A percentile compares a stretch with the other conserved stretches of the same genome.
Conservation (phyloP, 1,140 invertebrate genomes). For the Drosophila trapezifrons region DNA sequence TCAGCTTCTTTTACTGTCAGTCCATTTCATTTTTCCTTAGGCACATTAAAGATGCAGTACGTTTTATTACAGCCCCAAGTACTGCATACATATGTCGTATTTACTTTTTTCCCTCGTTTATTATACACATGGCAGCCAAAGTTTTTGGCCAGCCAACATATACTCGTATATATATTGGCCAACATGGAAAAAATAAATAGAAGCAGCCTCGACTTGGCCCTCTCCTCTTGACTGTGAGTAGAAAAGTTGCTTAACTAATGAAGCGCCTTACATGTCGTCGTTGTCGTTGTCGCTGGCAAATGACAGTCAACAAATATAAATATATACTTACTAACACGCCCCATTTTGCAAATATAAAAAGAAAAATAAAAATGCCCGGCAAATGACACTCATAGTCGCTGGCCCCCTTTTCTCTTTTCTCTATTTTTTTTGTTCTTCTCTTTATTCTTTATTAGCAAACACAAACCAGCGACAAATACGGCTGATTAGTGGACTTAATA, state of each 20-base stretch:
- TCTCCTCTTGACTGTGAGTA: conserved; percentile 6
- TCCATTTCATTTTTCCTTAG: conserved; percentile 36
- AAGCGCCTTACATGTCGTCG: conserved; percentile 32
- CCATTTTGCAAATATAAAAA: conserved; percentile 34
- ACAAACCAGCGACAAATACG: background rate
- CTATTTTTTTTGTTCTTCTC: background rate
- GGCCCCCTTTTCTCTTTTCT: background rate
- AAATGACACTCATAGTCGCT: conserved; percentile 18
- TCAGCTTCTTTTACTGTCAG: conserved; percentile 38
- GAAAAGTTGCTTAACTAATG: conserved; percentile 48
- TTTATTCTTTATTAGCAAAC: conserved; percentile 11
- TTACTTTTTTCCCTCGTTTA: conserved; percentile 21
- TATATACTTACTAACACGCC: conserved; percentile 7
- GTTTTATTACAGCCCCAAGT: conserved; percentile 23
- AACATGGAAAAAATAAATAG: conserved; percentile 35
- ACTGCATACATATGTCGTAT: conserved; percentile 29
- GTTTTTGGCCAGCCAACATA: conserved; percentile 20
- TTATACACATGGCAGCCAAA: conserved; percentile 38
- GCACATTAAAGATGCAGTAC: conserved; percentile 45
- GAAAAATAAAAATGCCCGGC: conserved; percentile 13
- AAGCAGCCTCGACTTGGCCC: conserved; percentile 1
- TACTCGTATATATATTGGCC: conserved; percentile 20
- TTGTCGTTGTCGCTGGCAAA: background rate
- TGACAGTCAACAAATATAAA: conserved; percentile 30
- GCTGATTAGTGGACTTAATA: conserved; percentile 19